Base-by-base conservation (phyloP, 2,888 invertebrate species). In the Panopea generosa region DNA sequence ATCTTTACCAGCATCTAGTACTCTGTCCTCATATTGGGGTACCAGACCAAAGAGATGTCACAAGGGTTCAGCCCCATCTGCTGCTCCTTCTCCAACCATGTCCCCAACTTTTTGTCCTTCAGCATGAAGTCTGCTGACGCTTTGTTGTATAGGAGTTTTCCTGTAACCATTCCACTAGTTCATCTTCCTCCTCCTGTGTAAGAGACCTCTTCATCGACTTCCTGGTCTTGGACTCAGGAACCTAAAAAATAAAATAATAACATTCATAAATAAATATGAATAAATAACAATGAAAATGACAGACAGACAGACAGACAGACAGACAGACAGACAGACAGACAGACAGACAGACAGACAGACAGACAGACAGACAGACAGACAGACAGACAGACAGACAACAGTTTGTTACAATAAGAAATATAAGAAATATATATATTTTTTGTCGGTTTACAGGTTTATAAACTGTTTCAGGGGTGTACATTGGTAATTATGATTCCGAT, bases 131-230 rank as follows among this genome's bases (percentile, higher is more conserved):
- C 61, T 22, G 69, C 55, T 26, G 60, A 60, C 27, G 69, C 40
- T 69, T 69, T 69, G 38, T 69, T 27, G 50, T 29, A 69, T 55
- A 69, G 69, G 69, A 69, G 69, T 53, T 69, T 29, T 69, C 61
- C 45, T 53, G 50, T 16, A 69, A 26, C 55, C 60, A 69, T 16
- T 43, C 55, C 16, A 61, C 55, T 18, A 69, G 55, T 20, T 61
- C 69, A 26, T 69, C 69, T n/a, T 69, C 69, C 33, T 53, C 66
- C 24, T 66, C 47, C 38, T 56, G 62, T 16, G 66, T 57, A 22
- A 67, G 66, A 43, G 57, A 24, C 2, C 56, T 56, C 22, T n/a
- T 22, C 33, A 67, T 18, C 18, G 69, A 22, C 55, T 69, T 69
- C 26, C 61, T 26, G 53, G 69, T 45, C 47, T 38, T 61, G 55